Percentiles rank a stretch among this genome's conserved stretches.
Evolutionary conservation across 2,797 vertebrate genomes (phyloP).

Genomic region (Lagorchestes hirsutus): DNA sequence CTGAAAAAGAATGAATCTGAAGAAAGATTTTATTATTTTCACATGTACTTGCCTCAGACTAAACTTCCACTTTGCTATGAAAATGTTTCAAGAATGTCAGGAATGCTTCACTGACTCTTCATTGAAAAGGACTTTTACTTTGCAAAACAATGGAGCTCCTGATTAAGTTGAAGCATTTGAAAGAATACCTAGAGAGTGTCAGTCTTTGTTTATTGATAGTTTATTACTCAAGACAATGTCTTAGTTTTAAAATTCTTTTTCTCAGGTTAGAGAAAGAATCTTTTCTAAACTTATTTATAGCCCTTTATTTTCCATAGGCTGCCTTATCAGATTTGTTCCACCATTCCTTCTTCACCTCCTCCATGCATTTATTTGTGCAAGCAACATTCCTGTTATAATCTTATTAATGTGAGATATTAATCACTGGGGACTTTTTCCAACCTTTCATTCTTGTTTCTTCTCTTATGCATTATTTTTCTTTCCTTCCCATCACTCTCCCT

Average conservation of each 20-base stretch:
- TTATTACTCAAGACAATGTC: neutral
- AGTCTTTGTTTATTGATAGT: neutral
- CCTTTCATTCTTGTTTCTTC: neutral
- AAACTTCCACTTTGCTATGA: neutral
- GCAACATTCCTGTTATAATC: neutral
- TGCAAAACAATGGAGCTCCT: neutral
- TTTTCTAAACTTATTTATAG: neutral
- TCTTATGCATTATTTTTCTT: neutral
- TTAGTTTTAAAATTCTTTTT: neutral
- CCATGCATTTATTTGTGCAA: neutral
- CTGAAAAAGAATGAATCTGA: neutral
- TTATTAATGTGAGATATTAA: neutral
- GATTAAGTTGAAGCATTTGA: neutral
- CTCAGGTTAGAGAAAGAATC: neutral
- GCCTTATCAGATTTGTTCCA: neutral
- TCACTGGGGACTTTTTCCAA: neutral
- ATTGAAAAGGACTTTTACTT: neutral
- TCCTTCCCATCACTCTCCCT: neutral
- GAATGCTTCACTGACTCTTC: neutral
- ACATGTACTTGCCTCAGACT: neutral
- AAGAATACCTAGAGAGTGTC: neutral
- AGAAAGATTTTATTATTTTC: neutral
- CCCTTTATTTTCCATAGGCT: neutral
- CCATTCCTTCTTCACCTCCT: neutral
- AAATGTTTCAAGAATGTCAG: neutral